Conservation (phyloP, 2,113 vertebrate species). For the Benitochromis conjunctus region DNA sequence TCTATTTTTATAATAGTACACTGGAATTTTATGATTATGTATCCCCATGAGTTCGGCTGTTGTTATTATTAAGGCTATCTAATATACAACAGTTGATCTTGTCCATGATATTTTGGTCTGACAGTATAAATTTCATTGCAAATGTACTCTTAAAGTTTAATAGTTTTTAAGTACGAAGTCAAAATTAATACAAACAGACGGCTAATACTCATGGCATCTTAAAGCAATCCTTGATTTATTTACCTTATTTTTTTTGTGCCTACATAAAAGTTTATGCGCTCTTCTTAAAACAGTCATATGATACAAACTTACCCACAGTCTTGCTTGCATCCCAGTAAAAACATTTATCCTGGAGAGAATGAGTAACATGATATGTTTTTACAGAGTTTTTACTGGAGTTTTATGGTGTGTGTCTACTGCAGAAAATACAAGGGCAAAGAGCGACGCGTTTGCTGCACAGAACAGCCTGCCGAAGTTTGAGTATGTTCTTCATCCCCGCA, state of each 20-base stretch:
- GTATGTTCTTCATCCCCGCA: slow-evolving; percentile 91
- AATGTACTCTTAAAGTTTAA: background rate
- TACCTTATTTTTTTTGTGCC: background rate
- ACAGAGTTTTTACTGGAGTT: background rate
- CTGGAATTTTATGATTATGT: background rate
- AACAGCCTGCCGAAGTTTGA: slow-evolving; percentile 85
- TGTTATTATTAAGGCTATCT: background rate
- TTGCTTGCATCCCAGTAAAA: background rate
- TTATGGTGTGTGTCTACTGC: slow-evolving; percentile 30
- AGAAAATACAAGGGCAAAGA: slow-evolving; percentile 88
- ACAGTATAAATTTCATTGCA: background rate
- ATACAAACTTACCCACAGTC: background rate
- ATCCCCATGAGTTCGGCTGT: background rate
- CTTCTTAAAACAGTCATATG: background rate
- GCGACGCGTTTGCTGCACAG: slow-evolving; percentile 85
- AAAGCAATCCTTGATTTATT: background rate
- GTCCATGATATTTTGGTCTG: background rate
- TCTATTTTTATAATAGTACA: background rate
- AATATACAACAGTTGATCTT: background rate
- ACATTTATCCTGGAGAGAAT: background rate
- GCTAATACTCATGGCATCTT: background rate
- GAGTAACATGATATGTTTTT: background rate
- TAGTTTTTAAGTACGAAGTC: background rate
- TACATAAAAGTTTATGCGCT: background rate
- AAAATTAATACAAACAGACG: background rate